Evolutionary conservation across 1,140 invertebrate species (phyloP).

Genomic region (Holotrichia oblita): DNA sequence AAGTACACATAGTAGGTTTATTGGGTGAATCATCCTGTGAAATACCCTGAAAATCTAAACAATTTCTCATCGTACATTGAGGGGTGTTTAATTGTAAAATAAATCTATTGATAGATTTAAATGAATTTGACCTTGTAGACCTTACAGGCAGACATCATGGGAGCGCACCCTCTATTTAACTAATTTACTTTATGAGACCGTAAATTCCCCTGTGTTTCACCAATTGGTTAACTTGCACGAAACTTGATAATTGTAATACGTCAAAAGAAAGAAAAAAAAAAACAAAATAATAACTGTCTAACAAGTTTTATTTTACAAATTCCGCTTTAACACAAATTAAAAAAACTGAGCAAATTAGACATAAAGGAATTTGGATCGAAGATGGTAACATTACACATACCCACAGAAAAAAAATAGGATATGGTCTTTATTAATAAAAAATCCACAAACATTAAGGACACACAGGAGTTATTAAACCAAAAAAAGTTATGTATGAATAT

Average conservation of each 20-base stretch:
- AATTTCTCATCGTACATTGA: not conserved
- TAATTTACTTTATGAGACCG: conserved; percentile 5
- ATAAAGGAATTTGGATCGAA: no score
- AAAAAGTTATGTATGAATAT: no score
- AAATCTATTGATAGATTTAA: conserved; percentile 14
- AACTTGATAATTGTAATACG: not conserved
- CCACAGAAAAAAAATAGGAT: no score
- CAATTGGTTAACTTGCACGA: conserved; percentile 1
- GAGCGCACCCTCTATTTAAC: conserved; percentile 6
- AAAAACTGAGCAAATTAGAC: no score
- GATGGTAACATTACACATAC: no score
- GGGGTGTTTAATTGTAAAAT: conserved; percentile 16
- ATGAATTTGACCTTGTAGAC: not conserved
- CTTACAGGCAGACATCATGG: not conserved
- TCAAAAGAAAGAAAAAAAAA: not conserved
- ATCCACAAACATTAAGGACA: no score
- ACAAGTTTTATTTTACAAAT: no score
- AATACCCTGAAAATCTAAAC: not conserved
- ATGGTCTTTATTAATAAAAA: no score
- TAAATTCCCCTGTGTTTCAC: conserved; percentile 16
- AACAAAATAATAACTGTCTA: no score
- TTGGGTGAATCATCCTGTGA: not conserved
- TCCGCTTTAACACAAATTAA: no score
- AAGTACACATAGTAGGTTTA: no score
- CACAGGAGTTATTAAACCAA: no score